Conservation (phyloP, 2,113 vertebrate species). For the Podarcis cretensis region DNA sequence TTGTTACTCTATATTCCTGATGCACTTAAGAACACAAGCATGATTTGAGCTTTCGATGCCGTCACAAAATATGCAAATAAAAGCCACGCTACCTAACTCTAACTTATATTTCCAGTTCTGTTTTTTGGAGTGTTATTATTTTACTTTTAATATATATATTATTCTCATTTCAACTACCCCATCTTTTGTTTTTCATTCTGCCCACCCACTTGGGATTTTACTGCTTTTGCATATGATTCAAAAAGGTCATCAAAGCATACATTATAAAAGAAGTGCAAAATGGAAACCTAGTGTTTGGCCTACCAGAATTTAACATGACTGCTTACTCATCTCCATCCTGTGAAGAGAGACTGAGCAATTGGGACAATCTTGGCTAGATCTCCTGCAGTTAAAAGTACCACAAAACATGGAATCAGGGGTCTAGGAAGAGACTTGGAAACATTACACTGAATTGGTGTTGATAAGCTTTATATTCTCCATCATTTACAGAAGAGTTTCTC, state of each 20-base stretch:
- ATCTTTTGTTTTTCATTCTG: not conserved
- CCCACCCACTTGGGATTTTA: not conserved
- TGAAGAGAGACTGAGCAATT: not conserved
- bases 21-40: conserved; percentile 44
- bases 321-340: not conserved
- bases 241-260: not conserved
- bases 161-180: not conserved
- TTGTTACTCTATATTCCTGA: conserved; percentile 53
- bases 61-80: not conserved
- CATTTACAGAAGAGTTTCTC: not conserved
- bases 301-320: not conserved
- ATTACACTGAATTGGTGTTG: not conserved
- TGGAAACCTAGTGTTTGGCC: not conserved
- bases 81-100: not conserved
- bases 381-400: not conserved
- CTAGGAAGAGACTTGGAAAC: not conserved
- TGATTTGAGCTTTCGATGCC: conserved; percentile 24
- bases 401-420: not conserved
- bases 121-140: not conserved
- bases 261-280: not conserved
- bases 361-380: too few relatives aligned
- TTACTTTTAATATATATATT: not conserved
- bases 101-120: conserved; percentile 7
- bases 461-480: not conserved
- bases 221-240: not conserved